phyloP scores from a whole-genome alignment of 2,797 vertebrate species.

The Antrozous pallidus region DNA sequence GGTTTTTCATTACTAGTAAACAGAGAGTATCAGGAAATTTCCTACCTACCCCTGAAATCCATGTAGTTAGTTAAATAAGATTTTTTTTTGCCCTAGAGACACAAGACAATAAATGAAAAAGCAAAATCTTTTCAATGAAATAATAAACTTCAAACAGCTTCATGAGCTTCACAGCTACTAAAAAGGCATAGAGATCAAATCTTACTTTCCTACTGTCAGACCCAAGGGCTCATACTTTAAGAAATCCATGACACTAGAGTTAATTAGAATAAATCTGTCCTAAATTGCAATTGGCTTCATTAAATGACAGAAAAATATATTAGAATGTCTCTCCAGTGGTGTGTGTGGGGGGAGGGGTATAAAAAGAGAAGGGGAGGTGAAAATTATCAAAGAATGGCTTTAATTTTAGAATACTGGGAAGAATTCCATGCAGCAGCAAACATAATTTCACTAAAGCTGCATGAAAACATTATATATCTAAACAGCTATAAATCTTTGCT shows the following conservation, averaged over 20 bases:
- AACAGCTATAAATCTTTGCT: conserved; percentile 44
- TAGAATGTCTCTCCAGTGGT: neutral
- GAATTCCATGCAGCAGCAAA: conserved; percentile 51
- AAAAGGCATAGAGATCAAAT: neutral
- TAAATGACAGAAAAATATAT: conserved; percentile 44
- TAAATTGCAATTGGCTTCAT: conserved; percentile 38
- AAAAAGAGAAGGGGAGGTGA: neutral
- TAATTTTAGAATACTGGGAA: conserved; percentile 48
- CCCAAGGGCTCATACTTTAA: conserved; percentile 17
- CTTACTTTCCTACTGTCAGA: conserved; percentile 30
- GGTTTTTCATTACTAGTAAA: neutral
- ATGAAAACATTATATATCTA: conserved; percentile 42
- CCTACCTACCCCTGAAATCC: neutral
- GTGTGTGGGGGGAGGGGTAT: too few relatives aligned
- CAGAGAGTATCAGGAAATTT: neutral
- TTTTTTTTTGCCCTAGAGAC: neutral
- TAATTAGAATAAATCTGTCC: conserved; percentile 61
- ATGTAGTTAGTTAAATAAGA: neutral
- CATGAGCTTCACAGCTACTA: neutral
- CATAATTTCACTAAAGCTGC: conserved; percentile 50
- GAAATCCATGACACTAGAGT: neutral
- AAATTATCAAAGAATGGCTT: conserved; percentile 44
- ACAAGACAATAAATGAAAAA: neutral
- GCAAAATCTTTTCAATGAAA: neutral
- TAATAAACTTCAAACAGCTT: neutral